Conservation (phyloP, 2,888 invertebrate genomes). For the Latrodectus elegans region DNA sequence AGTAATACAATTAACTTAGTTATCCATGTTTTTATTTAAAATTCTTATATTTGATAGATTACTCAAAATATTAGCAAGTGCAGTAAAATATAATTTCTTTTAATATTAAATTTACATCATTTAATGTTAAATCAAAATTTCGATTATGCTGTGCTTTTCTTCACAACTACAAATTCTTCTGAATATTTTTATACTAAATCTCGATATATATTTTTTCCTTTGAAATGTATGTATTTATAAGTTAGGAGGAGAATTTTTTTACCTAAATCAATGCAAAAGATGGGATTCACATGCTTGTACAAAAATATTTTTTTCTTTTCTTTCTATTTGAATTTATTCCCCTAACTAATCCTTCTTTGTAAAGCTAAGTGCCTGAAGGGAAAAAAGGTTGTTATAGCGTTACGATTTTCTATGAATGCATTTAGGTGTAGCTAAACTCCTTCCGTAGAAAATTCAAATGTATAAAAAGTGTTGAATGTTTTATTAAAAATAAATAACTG, state of each 20-base stretch:
- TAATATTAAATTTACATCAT: too few species aligned
- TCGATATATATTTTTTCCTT: neutral
- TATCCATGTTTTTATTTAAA: too few species aligned
- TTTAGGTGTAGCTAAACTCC: neutral
- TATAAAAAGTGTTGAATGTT: neutral
- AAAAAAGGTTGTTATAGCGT: neutral
- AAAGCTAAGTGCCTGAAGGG: neutral
- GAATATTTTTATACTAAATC: neutral
- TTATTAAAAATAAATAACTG: too few species aligned
- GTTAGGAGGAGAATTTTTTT: neutral
- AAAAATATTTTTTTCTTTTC: neutral
- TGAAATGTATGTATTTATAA: neutral
- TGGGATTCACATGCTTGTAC: neutral
- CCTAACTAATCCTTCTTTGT: neutral
- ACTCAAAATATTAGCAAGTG: too few species aligned
- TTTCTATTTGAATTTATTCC: conserved; percentile 2
- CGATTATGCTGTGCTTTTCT: too few species aligned
- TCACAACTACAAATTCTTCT: too few species aligned
- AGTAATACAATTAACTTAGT: too few species aligned
- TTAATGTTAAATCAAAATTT: too few species aligned
- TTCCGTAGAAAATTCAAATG: neutral
- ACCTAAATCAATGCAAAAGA: neutral
- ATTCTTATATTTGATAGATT: too few species aligned
- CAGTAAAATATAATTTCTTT: too few species aligned
- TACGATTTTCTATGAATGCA: neutral